Evolutionary conservation across 2,113 vertebrate genomes (phyloP).

Genomic region (Chionomys nivalis): DNA sequence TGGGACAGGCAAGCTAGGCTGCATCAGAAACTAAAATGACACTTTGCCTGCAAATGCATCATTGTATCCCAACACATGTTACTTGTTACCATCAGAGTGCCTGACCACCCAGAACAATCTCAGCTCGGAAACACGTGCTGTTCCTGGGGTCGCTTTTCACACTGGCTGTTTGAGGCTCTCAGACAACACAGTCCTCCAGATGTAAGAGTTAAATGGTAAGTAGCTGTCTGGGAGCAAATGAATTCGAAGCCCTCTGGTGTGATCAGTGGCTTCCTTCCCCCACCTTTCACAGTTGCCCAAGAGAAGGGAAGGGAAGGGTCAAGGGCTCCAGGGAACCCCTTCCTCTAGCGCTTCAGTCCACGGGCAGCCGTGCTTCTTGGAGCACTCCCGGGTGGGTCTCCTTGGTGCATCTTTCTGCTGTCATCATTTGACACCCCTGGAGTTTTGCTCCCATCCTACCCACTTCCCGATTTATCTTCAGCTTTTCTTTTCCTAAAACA

Average conservation of each 20-base stretch:
- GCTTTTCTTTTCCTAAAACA: not conserved
- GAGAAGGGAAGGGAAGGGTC: not conserved
- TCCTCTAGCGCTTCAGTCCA: not conserved
- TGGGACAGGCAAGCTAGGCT: not conserved
- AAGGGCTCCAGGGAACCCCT: not conserved
- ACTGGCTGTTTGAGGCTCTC: not conserved
- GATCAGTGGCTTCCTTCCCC: not conserved
- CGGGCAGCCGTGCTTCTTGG: not conserved
- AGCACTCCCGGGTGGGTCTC: not conserved
- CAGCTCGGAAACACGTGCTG: slow-evolving; percentile 3
- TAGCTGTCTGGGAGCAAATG: not conserved
- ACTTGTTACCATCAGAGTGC: not conserved
- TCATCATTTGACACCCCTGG: not conserved
- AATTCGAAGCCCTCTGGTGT: not conserved
- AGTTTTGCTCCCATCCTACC: not conserved
- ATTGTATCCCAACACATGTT: not conserved
- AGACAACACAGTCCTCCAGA: slow-evolving; percentile 6
- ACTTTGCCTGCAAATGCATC: not conserved
- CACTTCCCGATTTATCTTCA: not conserved
- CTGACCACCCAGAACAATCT: slow-evolving; percentile 1
- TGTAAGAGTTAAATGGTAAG: not conserved
- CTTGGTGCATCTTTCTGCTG: not conserved
- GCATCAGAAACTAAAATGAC: not conserved
- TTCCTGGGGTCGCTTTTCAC: not conserved
- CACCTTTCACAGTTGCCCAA: not conserved